Evolutionary conservation across 1,140 invertebrate genomes (phyloP).

Genomic region (Camponotus pennsylvanicus): DNA sequence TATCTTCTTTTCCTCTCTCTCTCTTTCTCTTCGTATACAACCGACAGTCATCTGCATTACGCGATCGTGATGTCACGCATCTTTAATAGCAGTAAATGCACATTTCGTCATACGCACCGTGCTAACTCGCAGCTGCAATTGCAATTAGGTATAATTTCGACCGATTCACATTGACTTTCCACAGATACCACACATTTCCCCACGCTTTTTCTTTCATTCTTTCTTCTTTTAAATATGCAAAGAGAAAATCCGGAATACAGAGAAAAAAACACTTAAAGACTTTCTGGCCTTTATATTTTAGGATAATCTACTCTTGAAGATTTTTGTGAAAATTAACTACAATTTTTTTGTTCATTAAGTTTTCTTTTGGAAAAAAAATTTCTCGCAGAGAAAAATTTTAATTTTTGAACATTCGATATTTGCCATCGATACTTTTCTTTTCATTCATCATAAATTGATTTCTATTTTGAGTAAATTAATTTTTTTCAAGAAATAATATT

Average conservation of each 20-base stretch:
- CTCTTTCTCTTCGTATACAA: neutral
- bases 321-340: neutral
- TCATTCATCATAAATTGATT: neutral
- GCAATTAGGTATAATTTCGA: neutral
- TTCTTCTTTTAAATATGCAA: neutral
- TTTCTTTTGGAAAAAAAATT: neutral
- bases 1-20: neutral
- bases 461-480: neutral
- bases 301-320: neutral
- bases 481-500: neutral
- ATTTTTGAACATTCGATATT: neutral
- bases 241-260: neutral
- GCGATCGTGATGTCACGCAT: slow-evolving; percentile 62
- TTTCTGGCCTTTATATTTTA: neutral
- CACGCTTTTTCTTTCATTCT: neutral
- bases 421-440: neutral
- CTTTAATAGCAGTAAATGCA: slow-evolving; percentile 39
- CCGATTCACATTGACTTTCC: neutral
- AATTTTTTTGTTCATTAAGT: neutral
- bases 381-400: neutral
- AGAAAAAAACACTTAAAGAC: neutral
- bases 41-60: slow-evolving; percentile 28
- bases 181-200: neutral
- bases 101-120: neutral
- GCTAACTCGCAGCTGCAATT: neutral